phyloP scores from a whole-genome alignment of 1,140 invertebrate genomes.

The Microplitis demolitor region DNA sequence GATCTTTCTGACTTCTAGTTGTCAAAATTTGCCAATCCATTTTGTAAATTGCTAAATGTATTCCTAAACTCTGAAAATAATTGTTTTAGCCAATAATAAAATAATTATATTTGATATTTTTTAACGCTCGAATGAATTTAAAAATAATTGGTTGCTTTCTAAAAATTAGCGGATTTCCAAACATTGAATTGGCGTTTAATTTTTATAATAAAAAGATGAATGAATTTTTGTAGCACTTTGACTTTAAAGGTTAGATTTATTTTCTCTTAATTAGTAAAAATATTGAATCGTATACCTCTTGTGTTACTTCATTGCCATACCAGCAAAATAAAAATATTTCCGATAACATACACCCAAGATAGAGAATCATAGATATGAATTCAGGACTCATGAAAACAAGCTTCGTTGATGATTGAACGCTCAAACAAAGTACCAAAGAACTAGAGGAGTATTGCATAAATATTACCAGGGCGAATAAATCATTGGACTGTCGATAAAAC shows the following conservation, averaged over 20 bases:
- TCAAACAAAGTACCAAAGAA: conserved; percentile 27
- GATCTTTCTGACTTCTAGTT: neutral
- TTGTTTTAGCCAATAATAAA: neutral
- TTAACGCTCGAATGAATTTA: neutral
- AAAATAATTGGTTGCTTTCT: neutral
- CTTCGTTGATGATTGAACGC: conserved; percentile 29
- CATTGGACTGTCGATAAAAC: neutral
- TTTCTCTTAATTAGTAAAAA: too few species aligned
- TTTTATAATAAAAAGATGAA: too few species aligned
- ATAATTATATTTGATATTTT: too few species aligned
- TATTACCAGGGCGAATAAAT: neutral
- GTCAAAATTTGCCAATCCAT: neutral
- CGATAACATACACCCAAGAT: conserved; percentile 23
- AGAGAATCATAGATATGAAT: conserved; percentile 24
- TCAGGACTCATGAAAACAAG: conserved; percentile 8
- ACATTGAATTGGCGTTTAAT: too few species aligned
- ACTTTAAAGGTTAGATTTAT: too few species aligned
- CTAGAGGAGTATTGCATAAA: conserved; percentile 26
- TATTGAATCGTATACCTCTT: neutral
- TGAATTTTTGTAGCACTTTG: too few species aligned
- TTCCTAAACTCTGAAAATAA: neutral
- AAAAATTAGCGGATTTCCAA: too few species aligned
- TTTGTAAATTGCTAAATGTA: neutral
- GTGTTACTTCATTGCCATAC: conserved; percentile 30
- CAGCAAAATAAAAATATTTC: conserved; percentile 33